Evolutionary conservation across 2,888 invertebrate species (phyloP).

Genomic region (Panzeria rudis): DNA sequence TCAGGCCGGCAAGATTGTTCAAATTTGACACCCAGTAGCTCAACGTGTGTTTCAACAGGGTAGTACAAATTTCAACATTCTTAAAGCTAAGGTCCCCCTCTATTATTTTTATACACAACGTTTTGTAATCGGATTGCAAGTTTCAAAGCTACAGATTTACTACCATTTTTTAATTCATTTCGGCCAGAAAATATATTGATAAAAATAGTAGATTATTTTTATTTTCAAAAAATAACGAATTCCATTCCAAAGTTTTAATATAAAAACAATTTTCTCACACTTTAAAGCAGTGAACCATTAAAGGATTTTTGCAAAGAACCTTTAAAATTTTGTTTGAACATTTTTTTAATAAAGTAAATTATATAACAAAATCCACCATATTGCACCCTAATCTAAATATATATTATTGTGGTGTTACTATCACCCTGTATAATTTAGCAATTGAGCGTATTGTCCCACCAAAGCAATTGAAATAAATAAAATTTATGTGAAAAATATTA

Average conservation of each 20-base stretch:
- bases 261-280: slow-evolving; percentile 47
- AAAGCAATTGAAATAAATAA: slow-evolving; percentile 45
- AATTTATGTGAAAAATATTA: slow-evolving; percentile 67
- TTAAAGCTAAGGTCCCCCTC: too few species aligned
- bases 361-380: slow-evolving; percentile 36
- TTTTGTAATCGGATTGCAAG: too few species aligned
- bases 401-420: slow-evolving; percentile 39
- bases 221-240: background rate
- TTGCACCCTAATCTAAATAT: slow-evolving; percentile 13
- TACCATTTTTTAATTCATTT: too few species aligned
- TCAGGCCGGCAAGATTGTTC: too few species aligned
- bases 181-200: too few species aligned
- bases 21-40: too few species aligned
- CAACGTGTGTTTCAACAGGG: too few species aligned
- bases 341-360: background rate
- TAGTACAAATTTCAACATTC: too few species aligned
- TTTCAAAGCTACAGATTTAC: too few species aligned
- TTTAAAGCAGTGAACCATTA: slow-evolving; percentile 47
- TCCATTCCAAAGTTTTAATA: background rate
- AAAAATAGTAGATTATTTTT: too few species aligned
- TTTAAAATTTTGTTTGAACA: background rate
- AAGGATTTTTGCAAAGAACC: background rate
- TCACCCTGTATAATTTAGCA: slow-evolving; percentile 60
- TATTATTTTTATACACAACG: too few species aligned
- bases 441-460: slow-evolving; percentile 33